Conservation (phyloP, 2,113 vertebrate species). For the Sceloporus tristichus region DNA sequence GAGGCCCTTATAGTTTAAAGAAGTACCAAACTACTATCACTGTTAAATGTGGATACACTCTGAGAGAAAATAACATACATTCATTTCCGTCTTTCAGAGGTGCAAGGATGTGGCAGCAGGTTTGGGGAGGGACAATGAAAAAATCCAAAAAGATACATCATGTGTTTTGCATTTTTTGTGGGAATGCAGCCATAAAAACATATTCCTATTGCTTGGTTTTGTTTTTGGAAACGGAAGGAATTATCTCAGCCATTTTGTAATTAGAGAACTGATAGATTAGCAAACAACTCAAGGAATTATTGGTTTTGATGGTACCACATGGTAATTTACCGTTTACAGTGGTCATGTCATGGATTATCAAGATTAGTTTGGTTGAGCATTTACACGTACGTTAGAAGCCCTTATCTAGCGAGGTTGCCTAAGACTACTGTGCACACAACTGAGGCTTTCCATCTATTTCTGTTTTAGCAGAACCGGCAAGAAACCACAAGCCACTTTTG, state of each 20-base stretch:
- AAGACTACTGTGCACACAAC: neutral
- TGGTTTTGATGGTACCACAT: neutral
- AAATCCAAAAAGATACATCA: slow-evolving; percentile 35
- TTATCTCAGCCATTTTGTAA: slow-evolving; percentile 57
- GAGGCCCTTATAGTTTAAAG: too few relatives aligned
- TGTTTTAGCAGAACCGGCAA: neutral
- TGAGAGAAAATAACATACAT: neutral
- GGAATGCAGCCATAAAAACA: slow-evolving; percentile 27
- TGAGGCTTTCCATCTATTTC: neutral
- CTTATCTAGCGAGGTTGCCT: neutral
- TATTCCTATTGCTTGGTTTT: slow-evolving; percentile 47
- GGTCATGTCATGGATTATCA: neutral
- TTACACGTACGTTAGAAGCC: neutral
- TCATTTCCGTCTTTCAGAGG: neutral
- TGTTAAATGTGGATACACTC: too few relatives aligned
- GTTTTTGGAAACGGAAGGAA: slow-evolving; percentile 49
- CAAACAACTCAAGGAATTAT: neutral
- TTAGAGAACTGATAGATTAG: slow-evolving; percentile 51
- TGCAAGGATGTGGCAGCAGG: neutral
- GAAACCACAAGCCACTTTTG: neutral
- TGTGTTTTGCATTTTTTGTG: neutral
- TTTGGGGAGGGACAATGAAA: slow-evolving; percentile 41
- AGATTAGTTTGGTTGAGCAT: neutral
- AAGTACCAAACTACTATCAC: too few relatives aligned
- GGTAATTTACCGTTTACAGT: neutral